Percentiles rank a stretch among this genome's conserved stretches.
phyloP scores from a whole-genome alignment of 2,113 vertebrate species.

The Oncorhynchus nerka region DNA sequence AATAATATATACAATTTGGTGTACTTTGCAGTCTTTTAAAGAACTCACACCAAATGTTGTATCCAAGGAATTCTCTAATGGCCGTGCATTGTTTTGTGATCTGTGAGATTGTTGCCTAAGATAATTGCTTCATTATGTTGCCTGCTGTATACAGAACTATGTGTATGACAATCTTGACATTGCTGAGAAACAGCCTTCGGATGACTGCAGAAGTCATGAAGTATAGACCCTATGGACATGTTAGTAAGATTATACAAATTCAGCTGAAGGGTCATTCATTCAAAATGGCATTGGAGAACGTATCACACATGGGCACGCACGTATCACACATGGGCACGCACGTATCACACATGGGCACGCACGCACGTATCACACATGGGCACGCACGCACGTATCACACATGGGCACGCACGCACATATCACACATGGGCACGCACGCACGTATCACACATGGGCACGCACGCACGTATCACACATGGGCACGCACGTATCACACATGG shows the following conservation, averaged over 20 bases:
- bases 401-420: too few relatives aligned
- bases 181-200: not conserved
- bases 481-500: too few relatives aligned
- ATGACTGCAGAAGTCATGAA: not conserved
- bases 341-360: too few relatives aligned
- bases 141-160: not conserved
- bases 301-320: too few relatives aligned
- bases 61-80: conserved; percentile 9
- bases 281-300: not conserved
- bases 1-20: not conserved
- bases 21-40: conserved; percentile 3
- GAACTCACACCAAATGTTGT: not conserved
- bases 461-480: too few relatives aligned
- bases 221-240: not conserved
- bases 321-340: too few relatives aligned
- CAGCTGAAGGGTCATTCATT: not conserved
- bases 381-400: too few relatives aligned
- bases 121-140: conserved; percentile 34
- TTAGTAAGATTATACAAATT: not conserved
- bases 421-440: too few relatives aligned
- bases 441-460: too few relatives aligned
- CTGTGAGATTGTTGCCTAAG: not conserved
- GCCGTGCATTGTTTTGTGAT: not conserved
- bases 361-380: too few relatives aligned
- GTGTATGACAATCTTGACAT: conserved; percentile 6